Base-by-base conservation (phyloP, 2,888 invertebrate species). In the Mimas tiliae region DNA sequence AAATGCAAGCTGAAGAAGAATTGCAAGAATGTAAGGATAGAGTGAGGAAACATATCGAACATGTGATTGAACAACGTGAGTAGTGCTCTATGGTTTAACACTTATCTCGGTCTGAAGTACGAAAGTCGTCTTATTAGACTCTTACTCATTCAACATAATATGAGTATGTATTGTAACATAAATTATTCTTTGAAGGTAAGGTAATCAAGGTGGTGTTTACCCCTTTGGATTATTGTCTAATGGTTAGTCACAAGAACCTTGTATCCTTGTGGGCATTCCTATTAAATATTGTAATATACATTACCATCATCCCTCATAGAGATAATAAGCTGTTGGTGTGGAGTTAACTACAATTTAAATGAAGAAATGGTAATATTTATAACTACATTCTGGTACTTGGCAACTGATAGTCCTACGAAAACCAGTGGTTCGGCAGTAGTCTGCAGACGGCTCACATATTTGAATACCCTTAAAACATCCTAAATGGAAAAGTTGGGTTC, bases 51-150 rank as follows among this genome's bases (percentile, higher is more conserved):
- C 95, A 97, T 76, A 97, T 98, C 95, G 96, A 97, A 82, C 96
- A 95, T 77, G 96, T 99, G 76, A 94, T 98, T 62, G 95, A 96
- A 73, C 98, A 99, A 95, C 98, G 99, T 98, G 96, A 97, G 98
- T 97, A 77, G 64, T 51, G 12, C 14, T 67, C 68, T 27, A 27
- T 27, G 27, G 27, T 66, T 6, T 50, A 62, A 64, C 19, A 19
- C 1, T 58, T 19, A 19, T 19, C 12, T 55, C 12, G 42, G 16
- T 19, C 38, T 19, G 34, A 42, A 42, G 47, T 42, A 7, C 6
- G 55, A 11, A 42, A 21, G 42, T 42, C 55, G 16, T 9, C 58
- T 42, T 16, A 11, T 11, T 27, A 55, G 55, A 53, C 4, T 27
- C 38, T 34, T 58, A 16, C 33, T 21, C 27, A 11, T 52, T 63